Evolutionary conservation across 1,140 invertebrate genomes (phyloP), one percentile per base, ranked within the genome.

Genomic region (Meloidogyne hapla): DNA sequence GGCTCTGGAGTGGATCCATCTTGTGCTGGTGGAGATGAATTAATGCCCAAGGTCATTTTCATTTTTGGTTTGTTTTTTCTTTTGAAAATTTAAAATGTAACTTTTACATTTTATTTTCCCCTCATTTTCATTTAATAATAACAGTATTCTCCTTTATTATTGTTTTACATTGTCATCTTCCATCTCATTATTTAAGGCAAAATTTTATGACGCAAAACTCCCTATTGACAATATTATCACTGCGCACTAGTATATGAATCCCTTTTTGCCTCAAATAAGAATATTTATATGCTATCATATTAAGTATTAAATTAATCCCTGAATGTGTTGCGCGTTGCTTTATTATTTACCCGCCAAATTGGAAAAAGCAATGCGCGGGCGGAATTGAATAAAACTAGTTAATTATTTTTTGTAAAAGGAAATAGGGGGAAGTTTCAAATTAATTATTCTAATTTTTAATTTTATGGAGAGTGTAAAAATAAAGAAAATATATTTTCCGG

Each of bases 1-100:
- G 70, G 70, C 38, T 73, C 70, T 23, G 70, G 70, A n/a, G 56
- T 73, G 12, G 64, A 73, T 62, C 70, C 70, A n/a, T 25, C 23
- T 10, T 56, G 48, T n/a, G 48, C 48, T 56, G 12, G 48, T 56
- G 48, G 48, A 56, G 28, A 26, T 21, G 70, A 73, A 15, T 38
- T 15, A n/a, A 12, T 25, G 1, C 70, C 61, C 9, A 63, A 61
- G 5, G 70, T 73, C 28, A 64, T 73, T 18, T 73, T 73, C 23
- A 42, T 73, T 26, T 65, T 73, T 21, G 70, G 70, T 73, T 18
- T n/a, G 70, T 15, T 26, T n/a, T 21, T 62, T 63, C 25, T 71
- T 28, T 42, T 56, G 15, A 48, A 4, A 8, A 12, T 65, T 6
- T 1, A 33, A n/a, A n/a, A n/a, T n/a, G n/a, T n/a, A n/a, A n/a